Base-by-base conservation (phyloP, 2,888 invertebrate species). In the Onthophagus sagittarius region DNA sequence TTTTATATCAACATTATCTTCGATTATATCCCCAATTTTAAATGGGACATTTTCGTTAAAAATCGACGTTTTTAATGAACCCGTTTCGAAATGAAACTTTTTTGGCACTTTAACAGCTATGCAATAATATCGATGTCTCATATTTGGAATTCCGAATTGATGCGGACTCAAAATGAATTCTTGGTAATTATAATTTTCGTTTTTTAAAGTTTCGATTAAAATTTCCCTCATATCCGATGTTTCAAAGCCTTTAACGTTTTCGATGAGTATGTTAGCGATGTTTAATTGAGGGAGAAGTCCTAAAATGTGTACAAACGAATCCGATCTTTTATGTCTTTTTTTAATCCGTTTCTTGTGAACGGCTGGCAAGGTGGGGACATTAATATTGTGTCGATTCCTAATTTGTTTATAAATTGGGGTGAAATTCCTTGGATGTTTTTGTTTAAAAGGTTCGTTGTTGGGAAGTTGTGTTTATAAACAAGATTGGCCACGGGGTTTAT, bases 361-460 rank as follows among this genome's bases (percentile, higher is more conserved):
- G 99, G 99, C 84, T 99, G 99, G 85, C 99, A 99, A 0, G 99
- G 98, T 9, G 99, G 99, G 73, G 97, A 98, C 98, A 99, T 98
- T 2, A 97, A 87, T 79, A 97, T 90, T 72, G 92, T 89, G 81
- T 96, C 90, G 1, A 93, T 88, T 65, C 89, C 84, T 69, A 94
- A 82, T 75, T 89, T 88, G 14, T 91, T 88, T 31, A 98, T 87
- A 79, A 92, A 90, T 73, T 90, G 84, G 0, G 87, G 81, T 11
- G 89, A 89, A 69, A 98, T 80, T 2, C 93, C 92, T 85, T 95
- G 92, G 76, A 98, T 94, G 81, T 96, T 96, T 76, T 90, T 88
- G 77, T 89, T 91, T 39, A 90, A 81, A 39, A 93, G 83, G n/a
- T 83, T 84, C 4, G 88, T 90, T 0, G 87, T 77, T 0, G 92